Base-by-base conservation (phyloP, 2,797 vertebrate genomes). In the Fundulus diaphanus region DNA sequence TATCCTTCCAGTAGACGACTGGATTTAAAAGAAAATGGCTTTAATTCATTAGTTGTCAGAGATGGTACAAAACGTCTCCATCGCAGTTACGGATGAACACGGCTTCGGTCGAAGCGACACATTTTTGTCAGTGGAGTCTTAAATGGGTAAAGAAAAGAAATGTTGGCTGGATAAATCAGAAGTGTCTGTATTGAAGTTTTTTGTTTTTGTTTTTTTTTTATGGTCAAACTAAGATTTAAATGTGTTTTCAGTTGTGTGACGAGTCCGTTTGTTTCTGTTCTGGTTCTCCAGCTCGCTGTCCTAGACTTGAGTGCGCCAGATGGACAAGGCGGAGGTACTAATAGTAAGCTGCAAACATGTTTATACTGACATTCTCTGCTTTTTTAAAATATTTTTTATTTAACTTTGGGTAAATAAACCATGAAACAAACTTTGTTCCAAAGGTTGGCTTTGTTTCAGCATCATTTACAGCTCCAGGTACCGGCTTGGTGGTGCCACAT, bases 241-340 rank as follows among this genome's bases (percentile, higher is more conserved):
- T 37, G 35, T 35, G 20, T 7, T 74, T 42, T 15, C n/a, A 20
- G 0, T 42, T 67, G 8, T 31, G 35, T 37, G 27, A 35, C 20
- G 5, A 35, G 2, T 37, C 24, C n/a, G 8, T 73, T 27, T 79
- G 20, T 11, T 1, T 69, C 15, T 73, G 18, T 73, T 81, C 27
- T 33, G 5, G 83, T 61, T 91, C 6, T 92, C 80, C 80, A 99
- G 98, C 97, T 99, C 84, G 98, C 98, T 97, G 98, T 96, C 94
- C 96, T 99, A 96, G 98, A 98, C 97, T 96, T 99, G 96, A 97
- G 96, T 89, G 96, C 95, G 44, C 96, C 91, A 59, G 95, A 99
- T 92, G 96, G 95, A 82, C 95, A 97, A 92, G 96, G 95, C 85
- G 98, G 97, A 91, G 95, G 95, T 86, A 93, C 95, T 79, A 97